A percentile compares a stretch with the other conserved stretches of the same genome.
phyloP scores from a whole-genome alignment of 2,797 vertebrate genomes.

The Hafferia zeledoni region DNA sequence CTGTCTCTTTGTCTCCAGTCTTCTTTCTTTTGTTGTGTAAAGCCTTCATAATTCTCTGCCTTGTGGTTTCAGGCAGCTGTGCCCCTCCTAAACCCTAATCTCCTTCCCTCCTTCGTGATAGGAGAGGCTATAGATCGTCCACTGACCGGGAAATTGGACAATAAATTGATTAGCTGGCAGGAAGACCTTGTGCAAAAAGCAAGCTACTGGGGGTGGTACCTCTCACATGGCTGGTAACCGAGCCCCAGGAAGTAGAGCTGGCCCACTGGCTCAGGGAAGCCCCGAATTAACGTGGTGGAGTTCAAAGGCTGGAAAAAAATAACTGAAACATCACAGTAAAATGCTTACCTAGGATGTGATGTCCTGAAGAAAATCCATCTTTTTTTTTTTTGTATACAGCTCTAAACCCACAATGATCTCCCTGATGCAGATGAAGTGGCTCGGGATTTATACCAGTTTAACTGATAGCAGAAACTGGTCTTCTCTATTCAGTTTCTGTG shows the following conservation, averaged over 20 bases:
- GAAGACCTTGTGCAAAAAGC: neutral
- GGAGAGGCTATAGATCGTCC: neutral
- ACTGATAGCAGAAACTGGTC: neutral
- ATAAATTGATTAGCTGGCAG: slow-evolving; percentile 48
- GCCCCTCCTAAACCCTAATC: neutral
- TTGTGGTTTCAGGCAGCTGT: rapidly evolving
- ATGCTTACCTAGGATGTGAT: neutral
- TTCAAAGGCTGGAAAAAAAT: slow-evolving; percentile 40
- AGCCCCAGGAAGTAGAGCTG: neutral
- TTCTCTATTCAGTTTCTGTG: neutral
- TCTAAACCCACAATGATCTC: neutral
- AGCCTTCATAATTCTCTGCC: neutral
- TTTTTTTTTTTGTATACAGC: neutral
- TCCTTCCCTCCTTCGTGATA: neutral
- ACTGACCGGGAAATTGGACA: slow-evolving; percentile 19
- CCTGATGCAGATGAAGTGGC: neutral
- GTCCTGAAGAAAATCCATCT: neutral
- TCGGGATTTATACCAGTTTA: neutral
- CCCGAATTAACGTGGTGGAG: neutral
- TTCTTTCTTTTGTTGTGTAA: neutral
- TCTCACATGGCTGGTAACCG: neutral
- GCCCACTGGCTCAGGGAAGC: neutral
- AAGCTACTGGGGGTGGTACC: neutral
- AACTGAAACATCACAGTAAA: neutral
- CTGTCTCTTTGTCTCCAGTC: neutral